Conservation (phyloP, 2,797 vertebrate species). For the Cetoscarus ocellatus region DNA sequence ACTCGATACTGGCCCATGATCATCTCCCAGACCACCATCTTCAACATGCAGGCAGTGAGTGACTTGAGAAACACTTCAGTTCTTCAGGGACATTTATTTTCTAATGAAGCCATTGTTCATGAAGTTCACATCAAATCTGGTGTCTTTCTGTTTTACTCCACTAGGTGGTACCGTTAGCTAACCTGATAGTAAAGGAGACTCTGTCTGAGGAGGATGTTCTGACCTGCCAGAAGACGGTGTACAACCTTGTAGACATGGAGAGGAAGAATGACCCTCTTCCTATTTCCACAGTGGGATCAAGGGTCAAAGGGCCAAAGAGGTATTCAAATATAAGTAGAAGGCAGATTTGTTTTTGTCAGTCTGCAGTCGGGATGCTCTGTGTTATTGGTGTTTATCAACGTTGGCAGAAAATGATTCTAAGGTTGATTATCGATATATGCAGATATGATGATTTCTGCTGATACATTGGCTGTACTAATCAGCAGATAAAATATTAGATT, state of each 20-base stretch:
- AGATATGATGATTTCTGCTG: too few relatives aligned
- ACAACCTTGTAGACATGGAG: conserved; percentile 99
- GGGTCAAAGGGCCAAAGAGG: conserved; percentile 99
- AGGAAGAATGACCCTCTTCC: conserved; percentile 98
- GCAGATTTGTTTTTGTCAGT: too few relatives aligned
- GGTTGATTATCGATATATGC: too few relatives aligned
- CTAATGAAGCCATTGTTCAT: neutral
- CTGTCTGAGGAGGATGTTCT: conserved; percentile 96
- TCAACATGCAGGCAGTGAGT: conserved; percentile 99
- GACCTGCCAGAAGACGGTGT: conserved; percentile 98
- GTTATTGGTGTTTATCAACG: too few relatives aligned
- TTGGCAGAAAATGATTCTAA: too few relatives aligned
- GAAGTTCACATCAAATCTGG: neutral
- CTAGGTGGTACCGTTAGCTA: conserved; percentile 97
- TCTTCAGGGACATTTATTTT: neutral
- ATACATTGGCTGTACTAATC: too few relatives aligned
- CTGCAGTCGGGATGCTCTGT: too few relatives aligned
- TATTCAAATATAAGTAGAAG: conserved; percentile 46
- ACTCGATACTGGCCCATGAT: conserved; percentile 99
- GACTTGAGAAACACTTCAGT: neutral
- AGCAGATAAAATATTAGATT: too few relatives aligned
- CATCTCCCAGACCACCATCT: conserved; percentile 99
- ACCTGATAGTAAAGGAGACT: conserved; percentile 95
- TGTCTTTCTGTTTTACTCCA: conserved; percentile 12
- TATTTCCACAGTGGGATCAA: conserved; percentile 97